Evolutionary conservation across 2,888 invertebrate genomes (phyloP), one percentile per base, ranked within the genome.

Genomic region (Agonopterix arenella): DNA sequence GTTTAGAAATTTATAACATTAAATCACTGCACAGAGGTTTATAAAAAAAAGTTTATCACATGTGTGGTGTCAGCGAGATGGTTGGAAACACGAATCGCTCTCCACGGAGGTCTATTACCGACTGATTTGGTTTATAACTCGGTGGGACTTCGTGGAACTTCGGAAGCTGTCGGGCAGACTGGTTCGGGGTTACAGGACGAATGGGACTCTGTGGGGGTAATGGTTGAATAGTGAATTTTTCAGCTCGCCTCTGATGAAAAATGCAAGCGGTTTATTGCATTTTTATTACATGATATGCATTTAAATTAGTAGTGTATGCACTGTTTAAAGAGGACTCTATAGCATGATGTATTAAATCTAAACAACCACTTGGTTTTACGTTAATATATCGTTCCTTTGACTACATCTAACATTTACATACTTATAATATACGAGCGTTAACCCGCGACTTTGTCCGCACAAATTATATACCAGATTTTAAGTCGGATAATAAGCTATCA

Each of bases 41-140:
- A 58, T 68, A 49, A 60, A 75, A 76, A 79, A 83, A 84, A 83
- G 81, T 84, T 82, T 66, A 65, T 66, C 75, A 81, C 77, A 79
- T 77, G 74, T 77, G 73, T 7, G 55, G 58, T 62, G 62, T 61
- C 56, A 56, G 57, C 54, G 61, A 52, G 57, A 59, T 60, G 54
- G 52, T 57, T 48, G 52, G 59, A 45, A 67, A 71, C n/a, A 65
- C 69, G 66, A 67, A 43, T 0, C 69, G 63, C 60, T 52, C 52
- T 56, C 56, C 61, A 58, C 69, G 68, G 61, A 56, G 73, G 72
- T 61, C 70, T 63, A 62, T 54, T 55, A 61, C 66, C 72, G 73
- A 85, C 84, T 84, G 76, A 28, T 28, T 68, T 69, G 71, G 60
- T 40, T n/a, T 28, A 28, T 28, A 28, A 28, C 28, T 28, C 28